These are phyloP conservation scores for Tridacna crocea DNA, from an alignment of 2,888 invertebrate species.

Conservation along the genomic window DNA sequence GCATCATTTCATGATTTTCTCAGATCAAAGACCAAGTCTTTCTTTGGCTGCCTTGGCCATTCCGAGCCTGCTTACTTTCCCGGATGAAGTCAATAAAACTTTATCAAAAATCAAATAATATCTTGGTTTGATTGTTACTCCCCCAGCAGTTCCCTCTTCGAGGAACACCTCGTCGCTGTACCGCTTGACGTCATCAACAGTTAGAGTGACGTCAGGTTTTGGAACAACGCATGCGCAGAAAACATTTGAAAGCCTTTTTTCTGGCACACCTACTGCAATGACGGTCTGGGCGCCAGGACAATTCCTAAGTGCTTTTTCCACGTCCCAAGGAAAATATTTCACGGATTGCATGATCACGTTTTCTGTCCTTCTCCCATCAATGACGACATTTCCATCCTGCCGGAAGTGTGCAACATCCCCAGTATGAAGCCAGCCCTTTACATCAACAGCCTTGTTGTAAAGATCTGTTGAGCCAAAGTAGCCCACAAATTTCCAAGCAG, in stretches of 20 bases:
- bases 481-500: slow-evolving; percentile 39
- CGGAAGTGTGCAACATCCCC: slow-evolving; percentile 50
- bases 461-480: slow-evolving; percentile 26
- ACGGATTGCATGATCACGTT: slow-evolving; percentile 38
- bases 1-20: no score
- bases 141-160: slow-evolving; percentile 32
- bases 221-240: slow-evolving; percentile 57
- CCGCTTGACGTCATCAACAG: slow-evolving; percentile 32
- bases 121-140: slow-evolving; percentile 39
- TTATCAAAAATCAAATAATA: slow-evolving; percentile 45
- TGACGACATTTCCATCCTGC: slow-evolving; percentile 47
- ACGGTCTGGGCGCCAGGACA: slow-evolving; percentile 38
- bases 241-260: slow-evolving; percentile 41
- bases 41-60: slow-evolving; percentile 34
- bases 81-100: slow-evolving; percentile 42
- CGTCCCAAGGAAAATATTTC: slow-evolving; percentile 51
- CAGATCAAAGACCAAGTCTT: slow-evolving; percentile 21
- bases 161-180: slow-evolving; percentile 48
- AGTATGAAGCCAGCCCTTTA: slow-evolving; percentile 49
- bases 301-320: slow-evolving; percentile 42
- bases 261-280: slow-evolving; percentile 58
- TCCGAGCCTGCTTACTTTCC: slow-evolving; percentile 49
- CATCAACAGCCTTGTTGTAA: slow-evolving; percentile 31
- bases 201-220: slow-evolving; percentile 14
- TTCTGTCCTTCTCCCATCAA: slow-evolving; percentile 52